Conservation (phyloP, 2,113 vertebrate species). For the Equus quagga region DNA sequence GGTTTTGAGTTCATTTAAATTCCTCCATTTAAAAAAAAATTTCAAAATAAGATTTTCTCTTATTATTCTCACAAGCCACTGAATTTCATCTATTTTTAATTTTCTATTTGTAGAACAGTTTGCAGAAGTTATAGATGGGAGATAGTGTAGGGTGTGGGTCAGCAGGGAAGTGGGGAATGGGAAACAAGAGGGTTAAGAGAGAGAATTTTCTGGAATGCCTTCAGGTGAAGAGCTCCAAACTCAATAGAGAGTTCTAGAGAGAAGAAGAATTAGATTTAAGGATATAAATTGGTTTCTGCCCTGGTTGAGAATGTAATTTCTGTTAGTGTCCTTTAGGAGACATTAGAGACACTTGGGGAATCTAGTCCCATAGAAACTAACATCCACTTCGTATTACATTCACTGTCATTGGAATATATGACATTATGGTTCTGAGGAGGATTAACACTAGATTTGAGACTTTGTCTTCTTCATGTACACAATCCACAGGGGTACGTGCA, state of each 20-base stretch:
- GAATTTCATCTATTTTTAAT: neutral
- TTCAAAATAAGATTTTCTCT: neutral
- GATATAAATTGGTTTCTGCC: neutral
- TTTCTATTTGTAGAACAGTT: neutral
- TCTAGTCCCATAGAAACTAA: neutral
- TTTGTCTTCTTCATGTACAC: neutral
- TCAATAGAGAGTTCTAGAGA: neutral
- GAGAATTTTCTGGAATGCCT: neutral
- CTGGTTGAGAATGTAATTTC: neutral
- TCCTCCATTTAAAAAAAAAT: neutral
- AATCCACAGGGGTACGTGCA: neutral
- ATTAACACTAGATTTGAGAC: neutral
- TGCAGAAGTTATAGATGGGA: neutral
- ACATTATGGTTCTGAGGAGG: neutral
- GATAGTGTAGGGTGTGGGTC: neutral
- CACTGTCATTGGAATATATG: neutral
- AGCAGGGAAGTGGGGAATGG: neutral
- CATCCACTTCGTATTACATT: neutral
- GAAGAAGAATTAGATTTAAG: neutral
- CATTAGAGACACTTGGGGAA: neutral
- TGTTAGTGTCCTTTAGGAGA: neutral
- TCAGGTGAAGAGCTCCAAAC: neutral
- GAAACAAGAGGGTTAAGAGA: neutral
- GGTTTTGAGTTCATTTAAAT: neutral
- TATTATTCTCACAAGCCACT: neutral